phyloP scores from a whole-genome alignment of 2,888 invertebrate genomes.

The Yponomeuta evonymella region DNA sequence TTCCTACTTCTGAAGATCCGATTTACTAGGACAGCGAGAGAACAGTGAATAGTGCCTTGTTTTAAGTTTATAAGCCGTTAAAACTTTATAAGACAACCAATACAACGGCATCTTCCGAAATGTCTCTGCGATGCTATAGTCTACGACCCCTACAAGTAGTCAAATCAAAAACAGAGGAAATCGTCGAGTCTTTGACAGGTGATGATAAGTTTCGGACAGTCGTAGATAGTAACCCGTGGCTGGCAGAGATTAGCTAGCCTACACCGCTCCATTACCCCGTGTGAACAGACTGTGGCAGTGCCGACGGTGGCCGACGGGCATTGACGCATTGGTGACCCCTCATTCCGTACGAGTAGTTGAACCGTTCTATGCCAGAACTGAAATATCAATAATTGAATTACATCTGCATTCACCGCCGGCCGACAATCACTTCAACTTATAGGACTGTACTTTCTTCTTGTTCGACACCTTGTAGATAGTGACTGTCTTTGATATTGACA shows the following conservation, averaged over 20 bases:
- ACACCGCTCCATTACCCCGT: conserved; percentile 26
- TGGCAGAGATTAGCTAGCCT: conserved; percentile 20
- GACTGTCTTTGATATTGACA: background rate
- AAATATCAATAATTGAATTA: too few species aligned
- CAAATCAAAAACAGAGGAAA: background rate
- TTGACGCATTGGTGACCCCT: background rate
- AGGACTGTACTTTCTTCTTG: background rate
- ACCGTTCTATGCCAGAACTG: too few species aligned
- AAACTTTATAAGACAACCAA: too few species aligned
- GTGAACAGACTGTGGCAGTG: conserved; percentile 21
- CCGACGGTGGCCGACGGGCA: background rate
- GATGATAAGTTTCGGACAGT: conserved; percentile 42
- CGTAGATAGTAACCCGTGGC: conserved; percentile 29
- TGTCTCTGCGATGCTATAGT: too few species aligned
- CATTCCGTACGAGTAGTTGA: background rate
- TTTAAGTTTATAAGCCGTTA: too few species aligned
- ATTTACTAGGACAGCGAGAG: background rate
- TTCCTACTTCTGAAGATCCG: background rate
- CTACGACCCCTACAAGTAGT: background rate
- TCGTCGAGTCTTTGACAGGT: conserved; percentile 29
- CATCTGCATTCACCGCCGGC: too few species aligned
- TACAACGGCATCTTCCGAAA: too few species aligned
- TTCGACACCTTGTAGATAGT: background rate
- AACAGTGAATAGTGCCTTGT: too few species aligned
- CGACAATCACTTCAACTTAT: background rate